Evolutionary conservation across 2,113 vertebrate species (phyloP), one percentile per base, ranked within the genome.

Genomic region (Oreocharis arfaki): DNA sequence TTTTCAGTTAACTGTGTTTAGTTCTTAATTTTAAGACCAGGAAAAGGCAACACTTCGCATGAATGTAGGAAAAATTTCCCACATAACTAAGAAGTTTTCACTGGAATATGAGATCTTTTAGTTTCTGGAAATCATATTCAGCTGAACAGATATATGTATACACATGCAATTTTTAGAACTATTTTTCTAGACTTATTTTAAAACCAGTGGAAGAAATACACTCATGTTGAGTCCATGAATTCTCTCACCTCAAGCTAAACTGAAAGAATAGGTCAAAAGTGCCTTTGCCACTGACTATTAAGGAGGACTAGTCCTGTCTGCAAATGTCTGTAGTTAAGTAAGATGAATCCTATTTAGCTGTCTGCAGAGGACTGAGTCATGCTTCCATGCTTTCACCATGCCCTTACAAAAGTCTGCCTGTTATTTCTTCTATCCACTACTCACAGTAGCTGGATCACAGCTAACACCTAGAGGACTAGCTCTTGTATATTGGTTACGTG

Each of bases 91-190:
- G 8, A 46, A 17, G 2, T 22, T 81, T 87, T 69, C 27, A 47
- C 10, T 30, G 23, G 11, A 77, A 56, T 13, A 30, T 4, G 2
- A 14, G 10, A 60, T n/a, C 1, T 46, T 81, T 60, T 28, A 44
- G 1, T 59, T 92, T 81, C 39, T 92, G 50, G 20, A 81, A 77
- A n/a, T 23, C 3, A 1, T 42, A n/a, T 39, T 59, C 60, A 55
- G 2, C 8, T 61, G n/a, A 53, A 5, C 8, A 83, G 9, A 35
- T 63, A 56, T 2, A 69, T 9, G 1, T 52, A 39, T 33, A 49
- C 2, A 13, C 2, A 4, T 13, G 10, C 3, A 52, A 47, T 16
- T 13, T 73, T 42, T 41, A 50, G 1, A 42, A 14, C 3, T 35
- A 44, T 2, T 61, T 89, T 27, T 35, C n/a, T 23, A 35, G 16